Evolutionary conservation across 1,140 invertebrate genomes (phyloP).

Genomic region (Kradibia gibbosae): DNA sequence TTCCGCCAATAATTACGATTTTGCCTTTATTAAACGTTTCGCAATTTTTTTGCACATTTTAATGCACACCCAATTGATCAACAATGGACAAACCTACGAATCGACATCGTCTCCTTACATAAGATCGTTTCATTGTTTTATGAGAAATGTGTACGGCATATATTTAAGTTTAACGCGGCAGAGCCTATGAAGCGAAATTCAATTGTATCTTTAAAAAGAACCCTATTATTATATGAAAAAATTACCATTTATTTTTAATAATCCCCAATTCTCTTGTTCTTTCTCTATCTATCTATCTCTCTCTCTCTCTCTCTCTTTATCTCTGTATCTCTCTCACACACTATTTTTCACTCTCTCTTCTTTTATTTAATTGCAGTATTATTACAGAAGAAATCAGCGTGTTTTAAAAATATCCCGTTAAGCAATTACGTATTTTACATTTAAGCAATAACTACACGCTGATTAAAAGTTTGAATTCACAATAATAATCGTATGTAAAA

Average conservation of each 20-base stretch:
- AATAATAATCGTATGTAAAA: neutral
- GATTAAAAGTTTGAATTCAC: neutral
- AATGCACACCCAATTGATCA: neutral
- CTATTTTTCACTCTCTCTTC: neutral
- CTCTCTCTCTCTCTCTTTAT: too few species aligned
- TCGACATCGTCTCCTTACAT: neutral
- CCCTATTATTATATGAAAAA: neutral
- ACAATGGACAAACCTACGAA: neutral
- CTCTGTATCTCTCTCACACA: too few species aligned
- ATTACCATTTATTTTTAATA: neutral
- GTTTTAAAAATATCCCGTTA: neutral
- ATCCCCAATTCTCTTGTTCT: too few species aligned
- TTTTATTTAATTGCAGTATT: constrained; percentile 1
- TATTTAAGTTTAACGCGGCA: neutral
- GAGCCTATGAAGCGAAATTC: neutral
- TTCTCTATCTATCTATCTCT: too few species aligned
- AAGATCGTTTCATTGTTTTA: neutral
- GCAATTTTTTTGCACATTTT: neutral
- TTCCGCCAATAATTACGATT: too few species aligned
- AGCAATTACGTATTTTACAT: neutral
- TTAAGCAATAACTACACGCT: neutral
- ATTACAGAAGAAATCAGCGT: neutral
- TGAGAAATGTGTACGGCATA: neutral
- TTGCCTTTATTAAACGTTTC: neutral
- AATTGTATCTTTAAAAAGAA: neutral